These are phyloP conservation scores for Xyrichtys novacula DNA, from an alignment of 2,797 vertebrate genomes.

Conservation along the genomic window DNA sequence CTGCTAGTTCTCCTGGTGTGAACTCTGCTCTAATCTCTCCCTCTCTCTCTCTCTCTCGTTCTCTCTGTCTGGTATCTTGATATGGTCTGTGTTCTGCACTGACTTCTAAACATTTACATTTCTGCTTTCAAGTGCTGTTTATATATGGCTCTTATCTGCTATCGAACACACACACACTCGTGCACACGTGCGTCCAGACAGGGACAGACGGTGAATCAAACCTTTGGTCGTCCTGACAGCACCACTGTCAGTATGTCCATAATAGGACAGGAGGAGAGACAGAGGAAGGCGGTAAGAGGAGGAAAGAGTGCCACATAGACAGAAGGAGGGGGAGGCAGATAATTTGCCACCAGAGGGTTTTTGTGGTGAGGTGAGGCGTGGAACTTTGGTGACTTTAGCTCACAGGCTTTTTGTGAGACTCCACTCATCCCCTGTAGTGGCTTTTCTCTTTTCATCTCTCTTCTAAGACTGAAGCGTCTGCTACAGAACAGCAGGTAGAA, in stretches of 20 bases:
- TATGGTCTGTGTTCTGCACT: conserved; percentile 81
- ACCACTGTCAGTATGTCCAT: conserved; percentile 78
- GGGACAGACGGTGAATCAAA: conserved; percentile 79
- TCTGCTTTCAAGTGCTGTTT: conserved; percentile 85
- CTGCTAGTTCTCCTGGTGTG: conserved; percentile 75
- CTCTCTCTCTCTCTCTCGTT: conserved; percentile 45
- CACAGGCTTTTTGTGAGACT: conserved; percentile 62
- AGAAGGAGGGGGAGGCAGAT: conserved; percentile 72
- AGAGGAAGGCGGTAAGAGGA: conserved; percentile 62
- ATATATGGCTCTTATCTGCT: conserved; percentile 84
- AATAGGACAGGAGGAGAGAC: conserved; percentile 79
- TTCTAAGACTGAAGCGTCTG: conserved; percentile 29
- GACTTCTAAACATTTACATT: conserved; percentile 86
- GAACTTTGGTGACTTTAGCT: conserved; percentile 73
- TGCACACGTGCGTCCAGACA: conserved; percentile 36
- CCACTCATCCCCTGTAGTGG: conserved; percentile 52
- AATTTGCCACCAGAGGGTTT: conserved; percentile 76
- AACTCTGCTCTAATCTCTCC: conserved; percentile 68
- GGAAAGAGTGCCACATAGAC: conserved; percentile 78
- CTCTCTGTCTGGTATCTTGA: conserved; percentile 76
- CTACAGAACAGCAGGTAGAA: conserved; percentile 36
- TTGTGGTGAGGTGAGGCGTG: conserved; percentile 74
- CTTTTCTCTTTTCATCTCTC: conserved; percentile 43
- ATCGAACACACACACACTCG: conserved; percentile 71
- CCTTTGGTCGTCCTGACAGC: conserved; percentile 72